Evolutionary conservation across 1,140 invertebrate species (phyloP), one percentile per base, ranked within the genome.

Genomic region (Drosophila nigromelanica): DNA sequence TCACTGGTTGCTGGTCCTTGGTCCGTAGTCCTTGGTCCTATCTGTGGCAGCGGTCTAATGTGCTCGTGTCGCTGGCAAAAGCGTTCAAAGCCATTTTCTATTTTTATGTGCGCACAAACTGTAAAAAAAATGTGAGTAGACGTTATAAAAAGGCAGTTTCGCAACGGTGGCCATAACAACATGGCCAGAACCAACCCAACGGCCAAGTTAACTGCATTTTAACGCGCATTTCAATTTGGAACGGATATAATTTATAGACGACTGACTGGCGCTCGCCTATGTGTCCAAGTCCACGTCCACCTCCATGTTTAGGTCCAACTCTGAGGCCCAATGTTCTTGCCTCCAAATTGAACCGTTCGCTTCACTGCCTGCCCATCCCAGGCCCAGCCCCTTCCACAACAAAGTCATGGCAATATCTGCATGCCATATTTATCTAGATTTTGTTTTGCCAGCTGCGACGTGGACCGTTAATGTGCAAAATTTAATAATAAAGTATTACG

Each of bases 231-330:
- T 91, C 90, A 91, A 91, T 91, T 91, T 91, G 90, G 90, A 91
- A 91, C 90, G 90, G 90, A 91, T 91, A 91, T 91, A 91, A 91
- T 91, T 91, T 91, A 91, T 91, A 91, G 90, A 91, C 90, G 90
- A 91, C 90, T 91, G 90, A 90, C 85, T 91, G 80, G 83, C 85
- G 76, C 66, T 58, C 37, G 66, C 78, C 74, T 80, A 86, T 86
- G 77, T 75, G 76, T 62, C 72, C 50, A 45, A 33, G 51, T 45
- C 39, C 59, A 15, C n/a, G 27, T 33, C 30, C 56, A 37, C n/a
- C 27, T 40, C 15, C 42, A 12, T 1, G 47, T 55, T 15, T 24
- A 4, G 11, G 5, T 40, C 43, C 54, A 42, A 35, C 24, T 21
- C 37, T n/a, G 15, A 37, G 35, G 56, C 61, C 43, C 64, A 61